Conservation (phyloP, 53 echinoderm and acorn worm genomes). For the Echinarachnius parma region DNA sequence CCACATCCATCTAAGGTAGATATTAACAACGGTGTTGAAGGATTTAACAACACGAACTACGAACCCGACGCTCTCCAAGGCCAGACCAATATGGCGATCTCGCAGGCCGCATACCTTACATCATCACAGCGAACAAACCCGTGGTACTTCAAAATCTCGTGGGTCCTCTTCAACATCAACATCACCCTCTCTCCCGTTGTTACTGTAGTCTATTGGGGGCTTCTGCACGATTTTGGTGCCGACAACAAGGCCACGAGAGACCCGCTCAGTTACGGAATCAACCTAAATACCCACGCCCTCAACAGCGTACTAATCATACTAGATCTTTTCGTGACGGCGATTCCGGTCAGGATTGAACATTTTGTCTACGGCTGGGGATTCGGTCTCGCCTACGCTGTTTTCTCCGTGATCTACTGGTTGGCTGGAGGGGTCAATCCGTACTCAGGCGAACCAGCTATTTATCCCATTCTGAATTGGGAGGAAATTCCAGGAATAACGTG, state of each 20-base stretch:
- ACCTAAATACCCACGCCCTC: slow-evolving; percentile 61
- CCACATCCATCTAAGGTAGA: too few relatives aligned
- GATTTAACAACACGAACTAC: too few relatives aligned
- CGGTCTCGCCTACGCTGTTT: slow-evolving; percentile 39
- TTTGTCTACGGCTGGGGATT: slow-evolving; percentile 53
- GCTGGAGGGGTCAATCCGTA: slow-evolving; percentile 45
- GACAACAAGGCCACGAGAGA: background rate
- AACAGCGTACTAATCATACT: slow-evolving; percentile 60
- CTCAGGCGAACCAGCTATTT: slow-evolving; percentile 35
- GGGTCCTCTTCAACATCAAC: slow-evolving; percentile 66
- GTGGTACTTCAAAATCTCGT: slow-evolving; percentile 32
- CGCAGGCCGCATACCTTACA: too few relatives aligned
- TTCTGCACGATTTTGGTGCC: slow-evolving; percentile 14
- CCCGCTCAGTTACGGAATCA: slow-evolving; percentile 12
- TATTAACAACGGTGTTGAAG: too few relatives aligned
- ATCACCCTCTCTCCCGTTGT: slow-evolving; percentile 59
- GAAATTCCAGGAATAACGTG: slow-evolving; percentile 54
- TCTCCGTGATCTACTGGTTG: slow-evolving; percentile 68
- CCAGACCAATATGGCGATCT: too few relatives aligned
- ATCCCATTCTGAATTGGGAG: slow-evolving; percentile 54
- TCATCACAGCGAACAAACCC: too few relatives aligned
- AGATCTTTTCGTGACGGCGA: slow-evolving; percentile 59
- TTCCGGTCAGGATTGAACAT: slow-evolving; percentile 63
- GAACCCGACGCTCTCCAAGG: too few relatives aligned
- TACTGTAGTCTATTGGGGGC: slow-evolving; percentile 55